These are phyloP conservation scores for Pachypsylla venusta DNA, from an alignment of 1,140 invertebrate genomes.

Conservation along the genomic window DNA sequence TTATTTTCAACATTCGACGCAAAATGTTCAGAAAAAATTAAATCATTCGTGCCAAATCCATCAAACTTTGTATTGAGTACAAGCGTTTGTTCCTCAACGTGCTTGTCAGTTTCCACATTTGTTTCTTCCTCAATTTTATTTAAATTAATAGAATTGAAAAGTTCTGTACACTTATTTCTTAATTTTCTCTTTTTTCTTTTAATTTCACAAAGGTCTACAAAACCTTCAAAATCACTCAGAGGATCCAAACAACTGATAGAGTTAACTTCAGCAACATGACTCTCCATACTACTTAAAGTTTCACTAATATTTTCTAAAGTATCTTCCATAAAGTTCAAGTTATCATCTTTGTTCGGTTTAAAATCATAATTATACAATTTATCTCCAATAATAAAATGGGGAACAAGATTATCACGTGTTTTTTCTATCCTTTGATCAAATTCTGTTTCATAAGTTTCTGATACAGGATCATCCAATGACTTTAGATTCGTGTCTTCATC, in stretches of 20 bases:
- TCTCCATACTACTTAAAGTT: no score
- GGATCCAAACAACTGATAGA: no score
- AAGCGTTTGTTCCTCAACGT: not conserved
- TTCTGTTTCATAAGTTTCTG: no score
- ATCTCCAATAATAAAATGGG: constrained; percentile 2
- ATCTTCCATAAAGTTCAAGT: no score
- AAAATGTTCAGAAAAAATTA: no score
- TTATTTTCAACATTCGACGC: no score
- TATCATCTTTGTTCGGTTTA: not conserved
- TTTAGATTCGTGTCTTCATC: no score
- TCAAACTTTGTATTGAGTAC: not conserved
- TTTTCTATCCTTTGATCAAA: no score
- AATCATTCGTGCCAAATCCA: not conserved
- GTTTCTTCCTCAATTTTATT: not conserved
- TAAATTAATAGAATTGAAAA: not conserved
- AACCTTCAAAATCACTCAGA: no score
- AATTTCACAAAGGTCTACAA: not conserved
- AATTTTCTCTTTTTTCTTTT: not conserved
- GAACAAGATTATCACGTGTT: not conserved
- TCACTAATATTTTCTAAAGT: no score
- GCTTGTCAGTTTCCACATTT: not conserved
- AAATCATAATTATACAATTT: not conserved
- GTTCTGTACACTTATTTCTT: not conserved
- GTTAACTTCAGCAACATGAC: no score
- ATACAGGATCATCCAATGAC: no score